A percentile compares a stretch with the other conserved stretches of the same genome.
Evolutionary conservation across 2,113 vertebrate genomes (phyloP).

Genomic region (Ornithorhynchus anatinus): DNA sequence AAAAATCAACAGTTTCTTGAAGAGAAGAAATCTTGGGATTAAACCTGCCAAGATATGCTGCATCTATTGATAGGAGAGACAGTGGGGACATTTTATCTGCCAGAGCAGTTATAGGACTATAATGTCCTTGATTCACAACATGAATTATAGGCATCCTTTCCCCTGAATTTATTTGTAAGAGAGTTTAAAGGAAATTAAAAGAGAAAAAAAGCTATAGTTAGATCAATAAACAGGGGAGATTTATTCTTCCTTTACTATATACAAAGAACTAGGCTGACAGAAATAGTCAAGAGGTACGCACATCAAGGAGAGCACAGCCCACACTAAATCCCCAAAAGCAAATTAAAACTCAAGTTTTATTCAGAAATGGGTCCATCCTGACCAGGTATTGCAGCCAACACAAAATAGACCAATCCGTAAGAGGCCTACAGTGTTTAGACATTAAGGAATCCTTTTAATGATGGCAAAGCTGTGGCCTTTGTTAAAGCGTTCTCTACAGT

Average conservation of each 20-base stretch:
- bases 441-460: too few species aligned
- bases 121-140: background rate
- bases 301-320: background rate
- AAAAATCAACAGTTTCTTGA: background rate
- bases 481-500: too few species aligned
- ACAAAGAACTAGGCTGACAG: background rate
- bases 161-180: background rate
- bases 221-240: background rate
- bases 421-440: too few species aligned
- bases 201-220: background rate
- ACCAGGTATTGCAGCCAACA: background rate
- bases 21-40: background rate
- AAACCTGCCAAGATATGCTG: background rate
- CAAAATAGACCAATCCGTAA: background rate
- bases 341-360: background rate
- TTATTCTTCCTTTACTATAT: background rate
- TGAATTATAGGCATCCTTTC: background rate
- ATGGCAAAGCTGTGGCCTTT: too few species aligned
- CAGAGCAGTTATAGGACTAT: background rate
- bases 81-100: background rate
- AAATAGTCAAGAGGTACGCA: background rate
- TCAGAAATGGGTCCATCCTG: too few species aligned
- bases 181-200: background rate
- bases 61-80: background rate
- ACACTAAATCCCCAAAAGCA: background rate